Conservation (phyloP, 2,888 invertebrate genomes). For the Drosophila ochracea region DNA sequence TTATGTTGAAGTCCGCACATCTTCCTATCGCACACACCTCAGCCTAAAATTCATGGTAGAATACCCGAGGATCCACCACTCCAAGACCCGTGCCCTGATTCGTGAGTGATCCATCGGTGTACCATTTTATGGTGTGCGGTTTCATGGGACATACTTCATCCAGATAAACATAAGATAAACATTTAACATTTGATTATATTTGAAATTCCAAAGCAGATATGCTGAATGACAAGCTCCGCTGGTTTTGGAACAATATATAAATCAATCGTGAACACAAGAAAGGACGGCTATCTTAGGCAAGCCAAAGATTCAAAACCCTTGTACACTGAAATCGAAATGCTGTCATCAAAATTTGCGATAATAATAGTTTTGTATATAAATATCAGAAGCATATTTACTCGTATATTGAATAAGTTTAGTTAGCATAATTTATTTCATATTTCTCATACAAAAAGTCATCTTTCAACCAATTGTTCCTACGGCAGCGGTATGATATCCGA, state of each 20-base stretch:
- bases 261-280: neutral
- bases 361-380: neutral
- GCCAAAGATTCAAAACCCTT: neutral
- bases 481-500: neutral
- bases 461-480: neutral
- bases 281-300: neutral
- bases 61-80: too few species aligned
- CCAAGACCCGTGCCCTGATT: too few species aligned
- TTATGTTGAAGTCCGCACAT: too few species aligned
- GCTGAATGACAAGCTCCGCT: neutral
- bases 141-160: too few species aligned
- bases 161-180: neutral
- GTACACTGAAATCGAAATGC: too few species aligned
- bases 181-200: slow-evolving; percentile 1
- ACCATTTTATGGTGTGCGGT: too few species aligned
- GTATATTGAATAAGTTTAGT: neutral
- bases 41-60: too few species aligned
- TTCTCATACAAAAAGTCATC: neutral
- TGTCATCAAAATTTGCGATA: neutral
- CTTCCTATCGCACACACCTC: too few species aligned
- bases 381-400: neutral
- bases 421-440: neutral
- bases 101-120: too few species aligned
- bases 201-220: neutral
- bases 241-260: neutral